These are phyloP conservation scores for Prunella strophiata DNA, from an alignment of 2,797 vertebrate species.

Conservation along the genomic window DNA sequence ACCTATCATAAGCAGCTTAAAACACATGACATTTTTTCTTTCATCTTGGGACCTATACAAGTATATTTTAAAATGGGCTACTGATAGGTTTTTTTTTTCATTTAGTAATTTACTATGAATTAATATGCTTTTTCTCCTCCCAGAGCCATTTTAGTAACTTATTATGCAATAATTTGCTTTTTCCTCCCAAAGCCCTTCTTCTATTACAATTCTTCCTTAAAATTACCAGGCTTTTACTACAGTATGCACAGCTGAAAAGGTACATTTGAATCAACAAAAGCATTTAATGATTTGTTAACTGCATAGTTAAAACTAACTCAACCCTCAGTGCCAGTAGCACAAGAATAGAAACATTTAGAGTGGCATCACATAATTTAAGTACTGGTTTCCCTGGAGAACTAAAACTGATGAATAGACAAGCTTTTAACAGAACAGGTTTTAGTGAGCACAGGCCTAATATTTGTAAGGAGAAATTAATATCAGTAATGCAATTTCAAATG, in stretches of 20 bases:
- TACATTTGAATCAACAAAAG: neutral
- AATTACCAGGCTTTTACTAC: neutral
- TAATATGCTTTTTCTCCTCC: neutral
- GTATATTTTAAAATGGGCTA: neutral
- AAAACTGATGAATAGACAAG: neutral
- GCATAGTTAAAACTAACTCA: neutral
- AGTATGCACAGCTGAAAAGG: neutral
- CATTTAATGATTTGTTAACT: neutral
- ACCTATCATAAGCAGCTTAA: neutral
- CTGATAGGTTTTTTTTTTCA: neutral
- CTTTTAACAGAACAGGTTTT: neutral
- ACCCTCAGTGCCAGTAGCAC: neutral
- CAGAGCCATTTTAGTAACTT: neutral
- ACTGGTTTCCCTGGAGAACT: neutral
- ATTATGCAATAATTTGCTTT: neutral
- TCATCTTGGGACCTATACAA: neutral
- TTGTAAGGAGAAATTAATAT: neutral
- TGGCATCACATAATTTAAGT: neutral
- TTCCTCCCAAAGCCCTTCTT: neutral
- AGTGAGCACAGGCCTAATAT: neutral
- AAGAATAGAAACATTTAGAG: neutral
- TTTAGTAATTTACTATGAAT: neutral
- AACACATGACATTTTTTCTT: accelerated
- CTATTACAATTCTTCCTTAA: neutral
- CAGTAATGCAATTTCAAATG: neutral